phyloP scores from a whole-genome alignment of 23 tunicate genomes.

The Phallusia fumigata region DNA sequence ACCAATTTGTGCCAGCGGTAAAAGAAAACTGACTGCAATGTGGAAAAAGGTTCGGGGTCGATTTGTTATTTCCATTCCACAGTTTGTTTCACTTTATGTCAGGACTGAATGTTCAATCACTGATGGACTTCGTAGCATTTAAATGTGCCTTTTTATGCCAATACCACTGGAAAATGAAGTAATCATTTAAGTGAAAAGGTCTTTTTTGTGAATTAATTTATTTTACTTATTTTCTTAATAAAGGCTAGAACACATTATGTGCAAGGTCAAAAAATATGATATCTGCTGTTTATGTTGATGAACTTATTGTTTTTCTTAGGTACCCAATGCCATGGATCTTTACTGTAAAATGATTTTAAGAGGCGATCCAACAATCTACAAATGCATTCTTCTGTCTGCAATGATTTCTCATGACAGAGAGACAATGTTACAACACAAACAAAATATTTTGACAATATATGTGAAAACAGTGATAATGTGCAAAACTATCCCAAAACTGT shows the following conservation, averaged over 20 bases:
- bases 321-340: slow-evolving; percentile 7
- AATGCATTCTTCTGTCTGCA: slow-evolving; percentile 29
- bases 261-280: no score
- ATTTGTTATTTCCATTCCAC: no score
- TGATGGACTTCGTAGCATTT: no score
- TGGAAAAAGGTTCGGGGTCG: slow-evolving; percentile 67
- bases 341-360: slow-evolving; percentile 18
- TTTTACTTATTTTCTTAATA: no score
- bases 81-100: no score
- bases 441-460: slow-evolving; percentile 11
- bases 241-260: no score
- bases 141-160: no score
- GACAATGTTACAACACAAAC: neutral
- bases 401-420: slow-evolving; percentile 8
- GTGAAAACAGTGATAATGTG: slow-evolving; percentile 25
- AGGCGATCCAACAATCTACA: slow-evolving; percentile 11
- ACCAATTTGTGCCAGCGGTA: slow-evolving; percentile 47
- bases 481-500: slow-evolving; percentile 6
- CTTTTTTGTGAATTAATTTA: no score
- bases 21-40: slow-evolving; percentile 17
- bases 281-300: no score
- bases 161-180: no score
- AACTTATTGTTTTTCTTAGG: neutral
- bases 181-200: no score
- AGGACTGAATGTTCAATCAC: no score